Evolutionary conservation across 2,113 vertebrate genomes (phyloP).

Genomic region (Ctenodactylus gundi): DNA sequence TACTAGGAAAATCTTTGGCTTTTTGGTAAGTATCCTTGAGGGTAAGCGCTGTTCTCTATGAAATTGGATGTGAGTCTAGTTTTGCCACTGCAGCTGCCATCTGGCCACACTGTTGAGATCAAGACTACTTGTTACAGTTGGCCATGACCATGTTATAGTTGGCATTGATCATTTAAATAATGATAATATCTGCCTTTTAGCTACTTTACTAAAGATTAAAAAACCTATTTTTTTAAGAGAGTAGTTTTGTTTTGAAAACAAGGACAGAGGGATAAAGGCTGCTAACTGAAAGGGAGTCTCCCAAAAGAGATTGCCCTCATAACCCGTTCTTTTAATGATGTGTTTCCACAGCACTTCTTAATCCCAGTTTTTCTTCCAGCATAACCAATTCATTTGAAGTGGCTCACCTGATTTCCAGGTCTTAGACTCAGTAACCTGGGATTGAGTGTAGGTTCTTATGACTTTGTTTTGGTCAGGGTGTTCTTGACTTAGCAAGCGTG

Average conservation of each 20-base stretch:
- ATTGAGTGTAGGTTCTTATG: background rate
- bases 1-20: background rate
- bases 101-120: background rate
- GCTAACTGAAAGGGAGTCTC: no score
- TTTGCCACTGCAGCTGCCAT: background rate
- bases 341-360: background rate
- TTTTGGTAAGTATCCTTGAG: conserved; percentile 36
- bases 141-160: background rate
- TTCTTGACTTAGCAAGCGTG: background rate
- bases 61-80: background rate
- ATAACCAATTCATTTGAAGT: background rate
- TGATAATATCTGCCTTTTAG: background rate
- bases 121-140: background rate
- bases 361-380: background rate
- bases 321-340: background rate
- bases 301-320: no score
- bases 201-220: conserved; percentile 1
- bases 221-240: no score
- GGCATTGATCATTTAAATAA: background rate
- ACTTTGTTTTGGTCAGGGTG: background rate
- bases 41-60: background rate
- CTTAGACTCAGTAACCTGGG: background rate
- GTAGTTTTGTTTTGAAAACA: no score
- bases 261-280: no score
- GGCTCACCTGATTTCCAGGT: background rate